Evolutionary conservation across 2,797 vertebrate genomes (phyloP), one percentile per base, ranked within the genome.

Genomic region (Melanotaenia boesemani): DNA sequence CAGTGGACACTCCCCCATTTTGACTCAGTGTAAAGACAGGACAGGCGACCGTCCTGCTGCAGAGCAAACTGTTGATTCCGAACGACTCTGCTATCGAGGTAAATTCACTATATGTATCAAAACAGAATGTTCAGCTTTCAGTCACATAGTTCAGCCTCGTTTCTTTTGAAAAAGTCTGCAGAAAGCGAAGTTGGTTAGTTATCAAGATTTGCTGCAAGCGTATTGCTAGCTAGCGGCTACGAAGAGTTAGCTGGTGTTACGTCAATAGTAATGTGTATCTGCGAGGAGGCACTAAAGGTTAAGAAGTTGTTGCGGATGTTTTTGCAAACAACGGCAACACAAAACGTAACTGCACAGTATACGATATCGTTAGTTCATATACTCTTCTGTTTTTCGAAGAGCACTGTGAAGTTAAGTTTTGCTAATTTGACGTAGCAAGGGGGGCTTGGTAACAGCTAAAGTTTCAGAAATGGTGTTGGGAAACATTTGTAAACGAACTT

Each of bases 1-100:
- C 1, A 15, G 62, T 32, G 76, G 83, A 80, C 91, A 87, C 91
- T 78, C 88, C 87, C 89, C 86, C 89, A 74, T 77, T 20, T 81
- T 78, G 48, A 16, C 36, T 73, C 72, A 2, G 55, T 28, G 7
- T 56, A 55, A 62, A 79, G 54, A 50, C 73, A 46, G 64, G 10
- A 46, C 44, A 1, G 24, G 30, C 13, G 39, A 26, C 16, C 16
- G 55, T 57, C 34, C 79, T 66, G 77, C 75, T 1, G 34, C 74
- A 69, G 63, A 37, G 30, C 74, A 69, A 65, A 32, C 67, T 72
- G 64, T 30, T 6, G 1, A 30, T 52, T 76, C 71, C 10, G 70
- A 57, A 64, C 70, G 52, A 16, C 46, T 65, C 56, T 2, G 0
- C 58, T 44, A 34, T 18, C 13, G 55, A 83, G 89, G 88, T 92